Conservation (phyloP, 2,888 invertebrate species). For the Microctonus hyperodae region DNA sequence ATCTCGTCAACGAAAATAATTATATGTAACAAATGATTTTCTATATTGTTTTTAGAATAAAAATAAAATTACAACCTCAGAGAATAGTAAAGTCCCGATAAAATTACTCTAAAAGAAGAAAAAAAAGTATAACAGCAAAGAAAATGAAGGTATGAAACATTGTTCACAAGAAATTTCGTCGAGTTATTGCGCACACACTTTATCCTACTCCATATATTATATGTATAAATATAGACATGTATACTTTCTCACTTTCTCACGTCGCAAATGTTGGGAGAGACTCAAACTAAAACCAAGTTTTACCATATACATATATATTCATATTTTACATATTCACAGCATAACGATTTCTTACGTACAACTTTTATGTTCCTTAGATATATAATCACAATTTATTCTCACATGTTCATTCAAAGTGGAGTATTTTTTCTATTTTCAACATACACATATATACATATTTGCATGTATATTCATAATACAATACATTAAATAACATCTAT, state of each 20-base stretch:
- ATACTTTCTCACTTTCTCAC: neutral
- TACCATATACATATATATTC: no score
- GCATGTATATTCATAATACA: neutral
- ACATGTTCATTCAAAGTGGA: neutral
- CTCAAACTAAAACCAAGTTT: neutral
- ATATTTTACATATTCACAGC: no score
- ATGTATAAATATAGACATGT: neutral
- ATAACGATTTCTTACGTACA: no score
- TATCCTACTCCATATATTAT: neutral
- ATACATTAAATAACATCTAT: conserved; percentile 22
- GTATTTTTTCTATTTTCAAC: neutral
- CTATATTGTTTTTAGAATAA: neutral
- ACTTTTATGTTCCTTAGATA: no score
- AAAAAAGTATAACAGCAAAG: neutral
- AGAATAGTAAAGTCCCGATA: no score
- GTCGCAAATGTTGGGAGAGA: neutral
- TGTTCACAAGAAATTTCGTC: neutral
- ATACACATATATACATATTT: neutral
- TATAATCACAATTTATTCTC: no score
- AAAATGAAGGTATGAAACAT: neutral
- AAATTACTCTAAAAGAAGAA: no score
- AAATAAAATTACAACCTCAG: neutral
- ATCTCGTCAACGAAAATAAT: neutral
- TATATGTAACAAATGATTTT: neutral
- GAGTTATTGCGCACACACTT: neutral